Evolutionary conservation across 2,888 invertebrate genomes (phyloP).

Genomic region (Ochlodes sylvanus): DNA sequence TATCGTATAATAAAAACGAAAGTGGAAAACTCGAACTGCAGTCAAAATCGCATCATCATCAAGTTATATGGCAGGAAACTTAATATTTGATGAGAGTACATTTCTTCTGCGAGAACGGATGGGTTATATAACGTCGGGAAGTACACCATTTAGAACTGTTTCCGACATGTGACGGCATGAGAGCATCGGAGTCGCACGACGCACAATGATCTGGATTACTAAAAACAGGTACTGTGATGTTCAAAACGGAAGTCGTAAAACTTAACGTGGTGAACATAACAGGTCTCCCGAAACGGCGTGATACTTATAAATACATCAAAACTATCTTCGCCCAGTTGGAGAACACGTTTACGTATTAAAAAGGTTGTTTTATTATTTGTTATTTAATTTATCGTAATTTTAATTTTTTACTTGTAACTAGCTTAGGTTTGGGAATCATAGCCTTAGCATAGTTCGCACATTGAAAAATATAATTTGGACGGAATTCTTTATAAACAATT

Average conservation of each 20-base stretch:
- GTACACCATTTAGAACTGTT: conserved; percentile 41
- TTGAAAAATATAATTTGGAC: too few species aligned
- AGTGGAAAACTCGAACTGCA: conserved; percentile 48
- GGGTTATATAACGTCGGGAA: conserved; percentile 43
- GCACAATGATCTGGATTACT: conserved; percentile 35
- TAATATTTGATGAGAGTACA: conserved; percentile 38
- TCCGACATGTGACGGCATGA: conserved; percentile 23
- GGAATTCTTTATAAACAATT: too few species aligned
- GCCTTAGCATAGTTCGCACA: too few species aligned
- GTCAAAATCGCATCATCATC: conserved; percentile 42
- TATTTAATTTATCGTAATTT: neutral
- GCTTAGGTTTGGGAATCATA: too few species aligned
- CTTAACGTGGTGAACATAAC: conserved; percentile 6
- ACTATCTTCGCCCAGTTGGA: too few species aligned
- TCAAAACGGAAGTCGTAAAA: conserved; percentile 31
- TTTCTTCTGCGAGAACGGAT: conserved; percentile 40
- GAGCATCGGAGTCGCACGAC: conserved; percentile 17
- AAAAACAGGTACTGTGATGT: conserved; percentile 22
- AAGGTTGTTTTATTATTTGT: neutral
- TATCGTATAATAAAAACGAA: conserved; percentile 46
- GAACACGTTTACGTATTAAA: too few species aligned
- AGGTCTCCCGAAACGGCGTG: neutral
- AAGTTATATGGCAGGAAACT: conserved; percentile 43
- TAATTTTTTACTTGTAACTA: too few species aligned
- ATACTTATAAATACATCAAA: too few species aligned